Evolutionary conservation across 2,888 invertebrate species (phyloP).

Genomic region (Melinaea marsaeus): DNA sequence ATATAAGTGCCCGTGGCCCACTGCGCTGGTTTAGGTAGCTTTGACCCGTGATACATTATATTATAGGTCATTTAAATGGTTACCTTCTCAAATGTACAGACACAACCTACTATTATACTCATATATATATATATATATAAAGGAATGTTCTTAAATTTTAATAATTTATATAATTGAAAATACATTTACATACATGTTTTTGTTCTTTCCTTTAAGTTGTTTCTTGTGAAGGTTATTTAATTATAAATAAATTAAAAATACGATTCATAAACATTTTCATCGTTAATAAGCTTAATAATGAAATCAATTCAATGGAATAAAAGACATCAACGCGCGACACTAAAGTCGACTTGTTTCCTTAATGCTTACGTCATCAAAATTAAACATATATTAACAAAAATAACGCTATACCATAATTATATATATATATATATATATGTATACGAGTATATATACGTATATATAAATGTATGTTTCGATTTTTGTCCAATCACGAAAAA

Average conservation of each 20-base stretch:
- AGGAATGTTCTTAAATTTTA: too few relatives aligned
- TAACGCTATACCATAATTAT: too few relatives aligned
- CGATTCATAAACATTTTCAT: constrained; percentile 9
- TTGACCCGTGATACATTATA: constrained; percentile 29
- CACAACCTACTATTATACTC: neutral
- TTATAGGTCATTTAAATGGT: constrained; percentile 27
- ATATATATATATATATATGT: too few relatives aligned
- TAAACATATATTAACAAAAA: too few relatives aligned
- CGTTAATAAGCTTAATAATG: constrained; percentile 13
- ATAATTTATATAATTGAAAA: too few relatives aligned
- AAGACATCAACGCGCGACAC: constrained; percentile 58
- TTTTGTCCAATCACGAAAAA: too few relatives aligned
- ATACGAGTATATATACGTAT: too few relatives aligned
- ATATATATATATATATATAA: neutral
- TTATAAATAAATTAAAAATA: too few relatives aligned
- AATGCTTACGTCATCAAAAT: too few relatives aligned
- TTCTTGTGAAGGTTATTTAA: neutral
- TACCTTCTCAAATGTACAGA: constrained; percentile 14
- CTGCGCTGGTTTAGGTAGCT: constrained; percentile 28
- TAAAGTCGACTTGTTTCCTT: neutral
- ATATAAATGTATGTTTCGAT: too few relatives aligned
- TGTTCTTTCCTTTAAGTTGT: neutral
- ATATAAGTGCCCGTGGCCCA: constrained; percentile 33
- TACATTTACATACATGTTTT: neutral
- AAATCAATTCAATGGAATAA: constrained; percentile 31